These are phyloP conservation scores for Reticulitermes lucifugus DNA, from an alignment of 2,888 invertebrate species.

Conservation along the genomic window DNA sequence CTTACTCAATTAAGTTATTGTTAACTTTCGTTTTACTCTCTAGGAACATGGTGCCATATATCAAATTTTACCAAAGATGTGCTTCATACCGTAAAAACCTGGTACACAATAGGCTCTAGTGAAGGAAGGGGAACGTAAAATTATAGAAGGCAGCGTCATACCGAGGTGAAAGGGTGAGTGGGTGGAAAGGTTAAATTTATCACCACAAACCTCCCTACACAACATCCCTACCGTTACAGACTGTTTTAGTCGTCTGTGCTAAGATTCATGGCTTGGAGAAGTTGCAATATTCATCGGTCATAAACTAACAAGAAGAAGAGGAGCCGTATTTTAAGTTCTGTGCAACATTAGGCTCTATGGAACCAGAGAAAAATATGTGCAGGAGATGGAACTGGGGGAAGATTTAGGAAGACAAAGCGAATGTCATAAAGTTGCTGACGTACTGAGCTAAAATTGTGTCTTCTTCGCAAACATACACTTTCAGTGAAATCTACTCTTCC, in stretches of 20 bases:
- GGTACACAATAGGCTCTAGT: background rate
- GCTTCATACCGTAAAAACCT: background rate
- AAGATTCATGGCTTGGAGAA: conserved; percentile 16
- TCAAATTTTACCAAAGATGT: background rate
- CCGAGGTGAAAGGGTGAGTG: conserved; percentile 3
- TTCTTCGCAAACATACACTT: too few species aligned
- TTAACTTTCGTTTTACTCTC: background rate
- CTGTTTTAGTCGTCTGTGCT: conserved; percentile 9
- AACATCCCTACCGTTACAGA: background rate
- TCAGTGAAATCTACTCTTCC: too few species aligned
- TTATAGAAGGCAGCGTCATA: conserved; percentile 5
- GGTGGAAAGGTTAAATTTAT: conserved; percentile 18
- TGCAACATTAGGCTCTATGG: background rate
- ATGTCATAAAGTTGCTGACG: conserved; percentile 10
- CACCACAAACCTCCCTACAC: background rate
- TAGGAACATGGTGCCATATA: background rate
- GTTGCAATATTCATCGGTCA: conserved; percentile 30
- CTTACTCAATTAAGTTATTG: background rate
- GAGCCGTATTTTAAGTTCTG: background rate
- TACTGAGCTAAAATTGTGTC: background rate
- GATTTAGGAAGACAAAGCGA: conserved; percentile 9
- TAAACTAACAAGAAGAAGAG: conserved; percentile 9
- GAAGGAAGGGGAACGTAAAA: background rate
- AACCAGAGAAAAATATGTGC: conserved; percentile 4
- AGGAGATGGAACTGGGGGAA: conserved; percentile 2